Percentiles rank a stretch among this genome's conserved stretches.
These are phyloP conservation scores for Seriola rivoliana DNA, from an alignment of 2,113 vertebrate species.

Conservation along the genomic window DNA sequence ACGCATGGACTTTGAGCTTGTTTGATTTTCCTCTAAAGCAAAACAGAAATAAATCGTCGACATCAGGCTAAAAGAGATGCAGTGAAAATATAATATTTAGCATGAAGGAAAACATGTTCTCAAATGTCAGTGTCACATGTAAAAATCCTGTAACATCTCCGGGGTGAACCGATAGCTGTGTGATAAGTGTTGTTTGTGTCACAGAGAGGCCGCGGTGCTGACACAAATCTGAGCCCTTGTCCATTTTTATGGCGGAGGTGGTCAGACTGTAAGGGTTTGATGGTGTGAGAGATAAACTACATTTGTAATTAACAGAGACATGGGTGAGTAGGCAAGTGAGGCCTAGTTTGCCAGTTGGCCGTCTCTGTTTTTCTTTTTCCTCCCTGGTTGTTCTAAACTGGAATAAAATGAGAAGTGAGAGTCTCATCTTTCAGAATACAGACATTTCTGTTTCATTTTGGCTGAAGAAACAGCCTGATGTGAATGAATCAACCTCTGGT, in stretches of 20 bases:
- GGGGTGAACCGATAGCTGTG: conserved; percentile 11
- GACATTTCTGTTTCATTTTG: conserved; percentile 49
- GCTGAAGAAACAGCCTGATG: conserved; percentile 45
- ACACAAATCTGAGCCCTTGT: conserved; percentile 43
- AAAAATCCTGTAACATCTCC: conserved; percentile 35
- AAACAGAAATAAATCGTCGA: conserved; percentile 39
- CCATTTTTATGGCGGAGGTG: conserved; percentile 39
- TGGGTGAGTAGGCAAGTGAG: conserved; percentile 60
- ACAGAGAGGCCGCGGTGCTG: conserved; percentile 44
- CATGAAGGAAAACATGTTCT: conserved; percentile 11
- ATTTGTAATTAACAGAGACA: conserved; percentile 64
- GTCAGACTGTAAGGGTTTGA: conserved; percentile 20
- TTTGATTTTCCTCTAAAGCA: not conserved
- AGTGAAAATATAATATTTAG: conserved; percentile 36
- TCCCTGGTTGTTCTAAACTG: conserved; percentile 32
- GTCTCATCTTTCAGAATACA: conserved; percentile 42
- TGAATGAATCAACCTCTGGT: conserved; percentile 51
- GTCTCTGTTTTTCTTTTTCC: conserved; percentile 37
- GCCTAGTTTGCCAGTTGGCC: conserved; percentile 14
- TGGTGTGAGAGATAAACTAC: conserved; percentile 55
- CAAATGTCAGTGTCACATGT: conserved; percentile 34
- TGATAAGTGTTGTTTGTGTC: conserved; percentile 48
- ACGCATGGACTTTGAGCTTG: not conserved
- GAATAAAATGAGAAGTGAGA: conserved; percentile 2
- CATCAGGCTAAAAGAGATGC: conserved; percentile 5